phyloP scores from a whole-genome alignment of 2,797 vertebrate species.

The Diplodus sargus region DNA sequence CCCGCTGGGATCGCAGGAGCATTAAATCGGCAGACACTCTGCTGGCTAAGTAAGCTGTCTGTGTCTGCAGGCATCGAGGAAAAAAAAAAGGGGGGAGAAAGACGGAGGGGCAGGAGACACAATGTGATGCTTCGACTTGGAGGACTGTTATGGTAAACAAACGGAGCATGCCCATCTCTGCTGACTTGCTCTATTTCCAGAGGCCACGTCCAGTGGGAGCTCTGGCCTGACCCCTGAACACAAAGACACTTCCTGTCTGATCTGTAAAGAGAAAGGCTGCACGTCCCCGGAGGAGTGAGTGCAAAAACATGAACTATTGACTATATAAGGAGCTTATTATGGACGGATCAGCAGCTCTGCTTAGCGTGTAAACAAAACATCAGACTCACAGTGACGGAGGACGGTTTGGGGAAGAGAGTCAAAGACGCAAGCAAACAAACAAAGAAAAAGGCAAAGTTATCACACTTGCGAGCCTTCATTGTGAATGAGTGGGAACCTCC shows the following conservation, averaged over 20 bases:
- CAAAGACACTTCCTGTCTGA: conserved; percentile 76
- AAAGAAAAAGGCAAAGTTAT: conserved; percentile 16
- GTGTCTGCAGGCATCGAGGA: conserved; percentile 39
- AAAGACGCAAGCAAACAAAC: conserved; percentile 8
- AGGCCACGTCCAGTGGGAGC: conserved; percentile 41
- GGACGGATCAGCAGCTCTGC: conserved; percentile 17
- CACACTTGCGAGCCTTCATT: conserved; percentile 10
- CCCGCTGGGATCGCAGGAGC: conserved; percentile 29
- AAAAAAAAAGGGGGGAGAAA: conserved; percentile 13
- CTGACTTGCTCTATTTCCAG: conserved; percentile 60
- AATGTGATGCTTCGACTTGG: conserved; percentile 7
- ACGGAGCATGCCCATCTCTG: conserved; percentile 49
- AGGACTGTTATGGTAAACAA: conserved; percentile 41
- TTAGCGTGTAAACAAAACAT: conserved; percentile 41
- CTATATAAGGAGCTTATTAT: conserved; percentile 71
- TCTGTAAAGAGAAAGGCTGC: conserved; percentile 60
- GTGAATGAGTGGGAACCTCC: conserved; percentile 39
- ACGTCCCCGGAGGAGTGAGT: conserved; percentile 55
- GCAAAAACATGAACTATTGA: conserved; percentile 63
- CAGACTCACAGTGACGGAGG: not conserved
- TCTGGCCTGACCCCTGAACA: conserved; percentile 58
- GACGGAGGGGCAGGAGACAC: not conserved
- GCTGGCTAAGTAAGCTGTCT: conserved; percentile 38
- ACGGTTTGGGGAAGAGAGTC: not conserved
- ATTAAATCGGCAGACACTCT: conserved; percentile 26